phyloP scores from a whole-genome alignment of 2,113 vertebrate species.

The Antechinus stuartii region DNA sequence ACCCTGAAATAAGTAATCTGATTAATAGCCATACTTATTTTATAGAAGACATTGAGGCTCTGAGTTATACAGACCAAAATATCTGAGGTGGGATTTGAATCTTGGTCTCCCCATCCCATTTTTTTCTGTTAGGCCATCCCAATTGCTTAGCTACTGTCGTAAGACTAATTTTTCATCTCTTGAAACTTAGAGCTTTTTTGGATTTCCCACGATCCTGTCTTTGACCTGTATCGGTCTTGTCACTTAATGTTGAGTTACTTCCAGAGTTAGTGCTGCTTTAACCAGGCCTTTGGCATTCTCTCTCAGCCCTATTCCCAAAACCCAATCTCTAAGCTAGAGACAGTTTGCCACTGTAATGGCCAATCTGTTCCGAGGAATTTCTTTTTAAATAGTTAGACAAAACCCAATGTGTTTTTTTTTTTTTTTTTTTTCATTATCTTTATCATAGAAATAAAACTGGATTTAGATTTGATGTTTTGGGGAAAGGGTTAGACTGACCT shows the following conservation, averaged over 20 bases:
- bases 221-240: conserved; percentile 24
- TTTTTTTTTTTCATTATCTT: conserved; percentile 38
- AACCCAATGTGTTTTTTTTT: conserved; percentile 22
- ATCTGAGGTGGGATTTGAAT: background rate
- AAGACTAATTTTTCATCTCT: conserved; percentile 2
- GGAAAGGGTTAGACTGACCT: conserved; percentile 46
- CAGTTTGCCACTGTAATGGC: conserved; percentile 20
- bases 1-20: background rate
- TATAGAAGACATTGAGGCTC: background rate
- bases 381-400: conserved; percentile 44
- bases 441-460: conserved; percentile 50
- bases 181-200: background rate
- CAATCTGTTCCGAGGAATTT: conserved; percentile 41
- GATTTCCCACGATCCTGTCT: conserved; percentile 25
- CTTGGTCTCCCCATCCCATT: background rate
- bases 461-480: conserved; percentile 59
- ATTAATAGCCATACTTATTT: background rate
- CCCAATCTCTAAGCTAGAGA: background rate
- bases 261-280: conserved; percentile 18
- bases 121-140: background rate
- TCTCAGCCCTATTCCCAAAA: background rate
- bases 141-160: background rate
- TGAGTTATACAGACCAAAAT: background rate
- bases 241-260: background rate
- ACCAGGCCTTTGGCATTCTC: conserved; percentile 2